Base-by-base conservation (phyloP, 2,888 invertebrate species). In the Chydorus sphaericus region DNA sequence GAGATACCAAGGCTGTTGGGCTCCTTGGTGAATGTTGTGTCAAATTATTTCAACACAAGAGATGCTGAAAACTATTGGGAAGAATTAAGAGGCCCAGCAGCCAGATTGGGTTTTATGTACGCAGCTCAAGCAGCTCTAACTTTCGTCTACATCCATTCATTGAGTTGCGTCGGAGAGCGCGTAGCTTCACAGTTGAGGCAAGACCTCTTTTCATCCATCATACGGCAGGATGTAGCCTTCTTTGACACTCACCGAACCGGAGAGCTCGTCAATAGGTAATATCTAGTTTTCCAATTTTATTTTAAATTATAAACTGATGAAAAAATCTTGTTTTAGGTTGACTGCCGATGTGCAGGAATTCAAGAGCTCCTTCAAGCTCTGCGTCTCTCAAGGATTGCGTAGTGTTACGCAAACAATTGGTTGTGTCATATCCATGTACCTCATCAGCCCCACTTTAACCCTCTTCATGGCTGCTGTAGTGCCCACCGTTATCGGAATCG, bases 301-400 rank as follows among this genome's bases (percentile, higher is more conserved):
- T n/a, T n/a, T n/a, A n/a, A n/a, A n/a, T n/a, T n/a, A n/a, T n/a
- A n/a, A n/a, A 29, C 56, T 56, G 14, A 10, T 28, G 28, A 50
- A 50, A 26, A 14, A 3, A 16, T 48, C 10, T 54, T 37, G 16
- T 54, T 37, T 56, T 69, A 84, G 88, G 63, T 72, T 96, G 60
- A 93, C 93, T 28, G 80, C 85, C 48, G 96, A 97, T 71, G 83
- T 96, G 8, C 94, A 97, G 69, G 94, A 96, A 66, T 96, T 97
- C 68, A 97, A 97, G 71, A 91, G 93, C 63, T 85, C 89, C 1
- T 96, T 97, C 67, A 97, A 97, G 68, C 81, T 86, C 65, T 85
- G 86, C 26, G 81, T 97, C 48, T 88, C 94, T 1, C 93, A 93
- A 65, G 96, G 96, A 1, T 70, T 97, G 30, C 75, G 91, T 57